Percentiles rank a stretch among this genome's conserved stretches.
These are phyloP conservation scores for Chlorops oryzae DNA, from an alignment of 1,140 invertebrate genomes.

Conservation along the genomic window DNA sequence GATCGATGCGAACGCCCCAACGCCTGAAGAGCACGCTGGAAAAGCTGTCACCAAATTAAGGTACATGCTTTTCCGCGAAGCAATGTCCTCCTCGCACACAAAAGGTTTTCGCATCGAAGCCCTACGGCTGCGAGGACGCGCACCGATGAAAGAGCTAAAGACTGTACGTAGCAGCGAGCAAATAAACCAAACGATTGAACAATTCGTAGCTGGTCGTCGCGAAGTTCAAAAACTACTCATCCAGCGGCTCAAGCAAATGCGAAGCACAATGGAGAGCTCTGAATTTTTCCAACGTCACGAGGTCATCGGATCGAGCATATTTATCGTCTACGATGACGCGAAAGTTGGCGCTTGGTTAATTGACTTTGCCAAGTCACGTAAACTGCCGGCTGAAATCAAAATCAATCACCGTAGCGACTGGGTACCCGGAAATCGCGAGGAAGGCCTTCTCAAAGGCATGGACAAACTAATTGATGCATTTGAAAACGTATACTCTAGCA, in stretches of 20 bases:
- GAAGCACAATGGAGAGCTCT: conserved; percentile 73
- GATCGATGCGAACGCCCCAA: conserved; percentile 81
- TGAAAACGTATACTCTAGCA: conserved; percentile 35
- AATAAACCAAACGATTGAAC: conserved; percentile 69
- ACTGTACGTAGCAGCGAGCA: conserved; percentile 70
- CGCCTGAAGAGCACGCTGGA: conserved; percentile 67
- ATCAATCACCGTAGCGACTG: conserved; percentile 74
- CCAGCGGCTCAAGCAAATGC: conserved; percentile 68
- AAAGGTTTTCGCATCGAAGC: conserved; percentile 96
- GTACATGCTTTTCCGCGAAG: conserved; percentile 93
- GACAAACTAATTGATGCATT: conserved; percentile 68
- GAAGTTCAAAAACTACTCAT: conserved; percentile 65
- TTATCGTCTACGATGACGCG: conserved; percentile 85
- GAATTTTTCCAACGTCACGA: conserved; percentile 85
- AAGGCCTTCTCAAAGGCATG: conserved; percentile 85
- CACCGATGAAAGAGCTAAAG: conserved; percentile 70
- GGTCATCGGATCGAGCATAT: conserved; percentile 90
- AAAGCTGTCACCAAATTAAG: conserved; percentile 85
- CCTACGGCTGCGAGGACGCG: conserved; percentile 72
- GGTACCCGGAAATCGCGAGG: conserved; percentile 89
- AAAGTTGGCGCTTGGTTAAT: conserved; percentile 90
- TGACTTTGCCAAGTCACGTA: conserved; percentile 88
- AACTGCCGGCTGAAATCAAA: conserved; percentile 61
- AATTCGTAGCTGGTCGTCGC: conserved; percentile 66
- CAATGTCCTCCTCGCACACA: conserved; percentile 84